phyloP scores from a whole-genome alignment of 1,140 invertebrate species.

The Teleopsis dalmanni region DNA sequence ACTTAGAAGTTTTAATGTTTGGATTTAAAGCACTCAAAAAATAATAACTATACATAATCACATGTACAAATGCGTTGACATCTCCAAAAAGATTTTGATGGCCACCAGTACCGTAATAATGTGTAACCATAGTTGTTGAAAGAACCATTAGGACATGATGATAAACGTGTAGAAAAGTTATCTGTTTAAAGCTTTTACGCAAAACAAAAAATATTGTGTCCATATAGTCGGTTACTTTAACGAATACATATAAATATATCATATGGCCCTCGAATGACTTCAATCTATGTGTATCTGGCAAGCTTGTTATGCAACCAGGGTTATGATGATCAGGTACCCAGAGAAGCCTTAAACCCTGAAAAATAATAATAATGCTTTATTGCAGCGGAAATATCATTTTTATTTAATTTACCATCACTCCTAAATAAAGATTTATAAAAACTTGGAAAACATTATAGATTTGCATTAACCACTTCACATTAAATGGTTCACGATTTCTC shows the following conservation, averaged over 20 bases:
- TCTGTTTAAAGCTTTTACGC: constrained; percentile 67
- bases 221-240: constrained; percentile 49
- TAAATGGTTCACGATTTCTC: constrained; percentile 3
- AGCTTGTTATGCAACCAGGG: not conserved
- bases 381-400: not conserved
- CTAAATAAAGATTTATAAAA: not conserved
- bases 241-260: not conserved
- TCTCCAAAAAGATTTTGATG: constrained; percentile 59
- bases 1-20: constrained; percentile 62
- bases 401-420: not conserved
- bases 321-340: not conserved
- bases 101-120: constrained; percentile 47
- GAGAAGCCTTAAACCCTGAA: not conserved
- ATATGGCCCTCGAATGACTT: not conserved
- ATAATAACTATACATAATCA: constrained; percentile 73
- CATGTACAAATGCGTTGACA: constrained; percentile 69
- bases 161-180: constrained; percentile 72
- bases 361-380: no score
- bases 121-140: constrained; percentile 1
- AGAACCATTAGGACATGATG: constrained; percentile 57
- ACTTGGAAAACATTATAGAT: constrained; percentile 1
- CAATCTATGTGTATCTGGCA: not conserved
- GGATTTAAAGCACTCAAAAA: constrained; percentile 56
- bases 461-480: not conserved
- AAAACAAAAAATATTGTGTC: constrained; percentile 64